phyloP scores from a whole-genome alignment of 1,140 invertebrate genomes.

The Latrodectus geometricus region DNA sequence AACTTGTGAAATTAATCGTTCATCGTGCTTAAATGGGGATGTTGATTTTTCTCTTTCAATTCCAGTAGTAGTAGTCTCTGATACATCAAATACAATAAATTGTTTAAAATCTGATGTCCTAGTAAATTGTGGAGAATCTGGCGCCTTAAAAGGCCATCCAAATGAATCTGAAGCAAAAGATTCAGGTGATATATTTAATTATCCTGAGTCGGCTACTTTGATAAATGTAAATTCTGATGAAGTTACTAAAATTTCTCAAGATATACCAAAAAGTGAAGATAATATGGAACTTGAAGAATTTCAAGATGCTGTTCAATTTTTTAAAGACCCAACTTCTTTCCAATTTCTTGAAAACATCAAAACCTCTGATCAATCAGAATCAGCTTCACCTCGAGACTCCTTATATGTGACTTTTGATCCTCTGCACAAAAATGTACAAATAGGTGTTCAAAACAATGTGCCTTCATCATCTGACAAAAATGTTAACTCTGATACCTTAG shows the following conservation, averaged over 20 bases:
- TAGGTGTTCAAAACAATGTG: not conserved
- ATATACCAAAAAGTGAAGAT: not conserved
- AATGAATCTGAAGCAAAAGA: not conserved
- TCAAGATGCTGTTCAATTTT: constrained; percentile 51
- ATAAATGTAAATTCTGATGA: not conserved
- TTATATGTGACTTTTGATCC: constrained; percentile 52
- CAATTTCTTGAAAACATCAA: constrained; percentile 31
- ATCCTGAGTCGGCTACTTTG: not conserved
- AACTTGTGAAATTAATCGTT: too few species aligned
- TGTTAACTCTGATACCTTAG: not conserved
- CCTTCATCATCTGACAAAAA: too few species aligned
- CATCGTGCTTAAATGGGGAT: too few species aligned
- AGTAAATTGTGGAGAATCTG: not conserved
- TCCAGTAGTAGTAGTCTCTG: too few species aligned
- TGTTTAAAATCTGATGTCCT: not conserved
- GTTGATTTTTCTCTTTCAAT: too few species aligned
- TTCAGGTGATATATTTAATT: not conserved
- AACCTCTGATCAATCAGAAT: constrained; percentile 13
- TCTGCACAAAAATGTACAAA: not conserved
- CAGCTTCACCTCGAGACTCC: constrained; percentile 5
- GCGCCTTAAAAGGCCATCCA: too few species aligned
- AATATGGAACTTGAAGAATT: constrained; percentile 25
- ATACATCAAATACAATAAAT: not conserved
- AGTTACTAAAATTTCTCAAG: not conserved
- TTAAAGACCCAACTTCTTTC: constrained; percentile 45